Evolutionary conservation across 2,888 invertebrate genomes (phyloP).

Genomic region (Prosapia bicincta): DNA sequence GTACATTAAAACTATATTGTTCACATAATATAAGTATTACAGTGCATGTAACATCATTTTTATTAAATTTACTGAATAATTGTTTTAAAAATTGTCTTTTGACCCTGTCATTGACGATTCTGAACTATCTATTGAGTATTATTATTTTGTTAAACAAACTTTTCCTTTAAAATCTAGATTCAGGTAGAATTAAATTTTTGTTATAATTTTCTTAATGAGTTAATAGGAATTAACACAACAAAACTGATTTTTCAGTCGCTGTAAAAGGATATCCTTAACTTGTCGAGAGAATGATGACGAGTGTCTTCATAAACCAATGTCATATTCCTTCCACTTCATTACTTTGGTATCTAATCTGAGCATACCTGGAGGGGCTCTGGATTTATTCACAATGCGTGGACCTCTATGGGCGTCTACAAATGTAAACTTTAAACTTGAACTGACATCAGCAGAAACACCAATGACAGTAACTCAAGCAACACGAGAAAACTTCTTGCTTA

Average conservation of each 20-base stretch:
- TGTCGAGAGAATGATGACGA: conserved; percentile 70
- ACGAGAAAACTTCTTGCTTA: conserved; percentile 67
- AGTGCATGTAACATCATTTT: no score
- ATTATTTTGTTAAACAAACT: no score
- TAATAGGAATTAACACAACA: no score
- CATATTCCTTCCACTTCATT: conserved; percentile 90
- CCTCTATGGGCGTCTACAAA: conserved; percentile 66
- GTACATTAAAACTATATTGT: no score
- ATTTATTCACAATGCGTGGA: conserved; percentile 86
- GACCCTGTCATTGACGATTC: no score
- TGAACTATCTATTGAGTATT: no score
- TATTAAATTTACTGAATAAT: no score
- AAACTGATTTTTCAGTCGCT: conserved; percentile 62
- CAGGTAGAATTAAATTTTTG: no score
- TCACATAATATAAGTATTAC: no score
- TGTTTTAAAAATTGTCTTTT: no score
- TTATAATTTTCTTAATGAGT: no score
- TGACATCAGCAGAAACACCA: conserved; percentile 44
- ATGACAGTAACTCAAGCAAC: conserved; percentile 49
- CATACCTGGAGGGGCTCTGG: conserved; percentile 61
- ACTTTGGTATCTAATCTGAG: conserved; percentile 83
- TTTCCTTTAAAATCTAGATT: no score
- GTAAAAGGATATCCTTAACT: conserved; percentile 64
- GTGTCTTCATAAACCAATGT: conserved; percentile 77
- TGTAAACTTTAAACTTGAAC: conserved; percentile 70